Conservation (phyloP, 2,888 invertebrate species). For the Eretmocerus hayati region DNA sequence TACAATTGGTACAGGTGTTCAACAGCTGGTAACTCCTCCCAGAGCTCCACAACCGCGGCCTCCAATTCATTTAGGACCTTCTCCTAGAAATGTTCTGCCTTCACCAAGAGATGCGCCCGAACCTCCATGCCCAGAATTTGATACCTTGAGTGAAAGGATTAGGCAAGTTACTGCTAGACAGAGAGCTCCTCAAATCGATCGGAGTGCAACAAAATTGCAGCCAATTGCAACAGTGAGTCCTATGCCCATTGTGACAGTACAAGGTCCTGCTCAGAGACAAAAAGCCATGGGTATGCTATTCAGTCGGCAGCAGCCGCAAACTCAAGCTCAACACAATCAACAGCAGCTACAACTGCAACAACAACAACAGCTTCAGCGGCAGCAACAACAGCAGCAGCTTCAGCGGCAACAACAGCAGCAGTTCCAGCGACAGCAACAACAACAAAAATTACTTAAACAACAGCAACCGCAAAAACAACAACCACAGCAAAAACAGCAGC, state of each 20-base stretch:
- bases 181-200: constrained; percentile 16
- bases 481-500: constrained; percentile 1
- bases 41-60: constrained; percentile 22
- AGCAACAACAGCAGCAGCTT: constrained; percentile 11
- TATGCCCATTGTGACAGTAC: constrained; percentile 3
- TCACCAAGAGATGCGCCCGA: constrained; percentile 22
- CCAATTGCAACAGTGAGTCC: constrained; percentile 17
- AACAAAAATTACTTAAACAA: constrained; percentile 26
- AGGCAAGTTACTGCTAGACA: constrained; percentile 34
- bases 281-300: constrained; percentile 13
- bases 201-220: constrained; percentile 36
- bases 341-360: constrained; percentile 14
- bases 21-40: constrained; percentile 20
- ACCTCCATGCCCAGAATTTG: constrained; percentile 29
- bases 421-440: constrained; percentile 5
- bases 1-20: constrained; percentile 24
- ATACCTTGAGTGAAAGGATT: constrained; percentile 36
- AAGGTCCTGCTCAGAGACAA: constrained; percentile 10
- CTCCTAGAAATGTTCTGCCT: constrained; percentile 17
- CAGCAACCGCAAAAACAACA: constrained; percentile 21
- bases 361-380: constrained; percentile 29
- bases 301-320: constrained; percentile 36
- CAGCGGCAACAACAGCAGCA: constrained; percentile 3
- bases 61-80: constrained; percentile 19
- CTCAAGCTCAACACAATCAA: constrained; percentile 27